Evolutionary conservation across 1,140 invertebrate genomes (phyloP).

Genomic region (Aphaenogaster rudis): DNA sequence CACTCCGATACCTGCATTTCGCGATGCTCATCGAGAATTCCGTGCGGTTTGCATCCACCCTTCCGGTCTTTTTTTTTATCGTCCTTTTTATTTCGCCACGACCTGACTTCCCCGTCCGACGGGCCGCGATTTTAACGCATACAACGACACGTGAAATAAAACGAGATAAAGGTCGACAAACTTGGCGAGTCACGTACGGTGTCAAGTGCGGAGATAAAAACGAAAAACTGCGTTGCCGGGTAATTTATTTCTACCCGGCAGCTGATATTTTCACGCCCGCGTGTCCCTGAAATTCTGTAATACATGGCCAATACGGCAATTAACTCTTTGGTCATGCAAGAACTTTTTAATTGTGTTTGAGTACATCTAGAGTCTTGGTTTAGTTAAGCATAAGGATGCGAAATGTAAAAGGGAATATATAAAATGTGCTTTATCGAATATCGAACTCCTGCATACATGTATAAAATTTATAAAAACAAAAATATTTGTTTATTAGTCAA

Average conservation of each 20-base stretch:
- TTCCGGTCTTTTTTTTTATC: constrained; percentile 10
- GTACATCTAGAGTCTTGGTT: not conserved
- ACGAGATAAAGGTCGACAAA: constrained; percentile 63
- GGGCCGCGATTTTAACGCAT: constrained; percentile 47
- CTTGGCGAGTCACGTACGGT: constrained; percentile 61
- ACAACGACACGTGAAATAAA: constrained; percentile 58
- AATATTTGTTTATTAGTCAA: constrained; percentile 5
- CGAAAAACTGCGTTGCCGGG: constrained; percentile 46
- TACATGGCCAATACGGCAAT: constrained; percentile 36
- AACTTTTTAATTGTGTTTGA: not conserved
- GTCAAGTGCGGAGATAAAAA: constrained; percentile 60
- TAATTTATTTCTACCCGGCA: constrained; percentile 51
- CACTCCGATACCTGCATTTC: constrained; percentile 2
- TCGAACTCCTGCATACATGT: not conserved
- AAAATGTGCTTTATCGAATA: not conserved
- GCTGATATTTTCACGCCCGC: constrained; percentile 47
- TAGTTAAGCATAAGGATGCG: not conserved
- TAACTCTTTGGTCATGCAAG: not conserved
- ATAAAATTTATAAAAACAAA: constrained; percentile 12
- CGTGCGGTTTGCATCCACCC: not conserved
- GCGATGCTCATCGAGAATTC: constrained; percentile 47
- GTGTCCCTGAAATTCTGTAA: constrained; percentile 21
- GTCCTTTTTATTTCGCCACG: constrained; percentile 46
- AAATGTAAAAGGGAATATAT: constrained; percentile 2
- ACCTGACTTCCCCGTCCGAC: constrained; percentile 47